phyloP scores from a whole-genome alignment of 2,797 vertebrate species.

The Danio kyathit region DNA sequence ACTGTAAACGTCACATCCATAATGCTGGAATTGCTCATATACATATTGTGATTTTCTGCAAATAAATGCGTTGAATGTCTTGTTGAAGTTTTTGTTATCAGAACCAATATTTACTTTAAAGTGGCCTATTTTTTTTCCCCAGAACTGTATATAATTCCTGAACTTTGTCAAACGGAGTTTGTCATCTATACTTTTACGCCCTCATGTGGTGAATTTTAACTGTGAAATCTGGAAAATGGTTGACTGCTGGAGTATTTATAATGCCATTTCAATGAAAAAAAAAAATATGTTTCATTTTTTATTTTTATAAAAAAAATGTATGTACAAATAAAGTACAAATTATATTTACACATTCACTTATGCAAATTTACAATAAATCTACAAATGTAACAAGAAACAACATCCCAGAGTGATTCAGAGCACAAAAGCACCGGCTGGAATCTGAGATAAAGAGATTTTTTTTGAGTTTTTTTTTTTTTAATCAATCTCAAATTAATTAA shows the following conservation, averaged over 20 bases:
- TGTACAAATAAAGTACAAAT: conserved; percentile 27
- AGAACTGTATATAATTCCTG: neutral
- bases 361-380: neutral
- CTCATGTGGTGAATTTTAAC: conserved; percentile 43
- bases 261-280: neutral
- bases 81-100: no score
- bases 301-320: neutral
- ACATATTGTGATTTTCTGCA: no score
- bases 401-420: neutral
- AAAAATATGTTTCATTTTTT: neutral
- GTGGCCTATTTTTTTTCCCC: no score
- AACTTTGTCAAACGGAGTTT: neutral
- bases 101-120: no score
- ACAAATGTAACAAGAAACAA: conserved; percentile 3
- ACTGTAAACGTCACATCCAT: no score
- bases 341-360: neutral
- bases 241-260: neutral
- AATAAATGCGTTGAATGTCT: no score
- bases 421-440: neutral
- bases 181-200: conserved; percentile 37
- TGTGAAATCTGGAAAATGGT: neutral
- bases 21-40: no score
- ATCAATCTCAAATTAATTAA: conserved; percentile 19
- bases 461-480: neutral
- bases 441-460: neutral